A percentile compares a stretch with the other conserved stretches of the same genome.
Evolutionary conservation across 2,888 invertebrate species (phyloP).

Genomic region (Limnephilus auricula): DNA sequence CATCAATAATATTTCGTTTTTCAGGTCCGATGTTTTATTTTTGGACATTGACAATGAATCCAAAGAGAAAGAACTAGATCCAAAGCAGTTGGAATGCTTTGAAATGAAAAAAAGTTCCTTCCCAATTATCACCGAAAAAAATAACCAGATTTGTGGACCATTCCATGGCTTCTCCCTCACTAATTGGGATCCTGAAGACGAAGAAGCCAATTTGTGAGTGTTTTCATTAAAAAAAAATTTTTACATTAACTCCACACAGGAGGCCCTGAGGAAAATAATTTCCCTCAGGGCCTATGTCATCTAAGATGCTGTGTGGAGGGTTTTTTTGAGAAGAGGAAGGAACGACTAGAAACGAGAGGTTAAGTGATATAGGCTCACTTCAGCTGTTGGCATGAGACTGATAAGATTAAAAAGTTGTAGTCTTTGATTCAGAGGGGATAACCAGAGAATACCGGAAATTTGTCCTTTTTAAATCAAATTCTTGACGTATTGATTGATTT

Average conservation of each 20-base stretch:
- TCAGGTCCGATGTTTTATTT: conserved; percentile 64
- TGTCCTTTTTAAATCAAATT: too few species aligned
- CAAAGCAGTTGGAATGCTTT: conserved; percentile 49
- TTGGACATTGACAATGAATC: conserved; percentile 49
- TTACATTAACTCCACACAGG: too few species aligned
- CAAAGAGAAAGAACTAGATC: conserved; percentile 46
- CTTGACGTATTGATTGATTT: too few species aligned
- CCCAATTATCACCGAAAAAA: conserved; percentile 69
- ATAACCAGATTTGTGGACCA: conserved; percentile 78
- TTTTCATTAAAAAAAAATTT: neutral
- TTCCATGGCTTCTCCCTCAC: conserved; percentile 80
- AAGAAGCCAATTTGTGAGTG: conserved; percentile 71
- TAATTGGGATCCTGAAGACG: conserved; percentile 79
- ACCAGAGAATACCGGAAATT: too few species aligned
- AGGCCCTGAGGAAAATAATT: too few species aligned
- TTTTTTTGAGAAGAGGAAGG: too few species aligned
- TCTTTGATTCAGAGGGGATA: neutral
- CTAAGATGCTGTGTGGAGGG: too few species aligned
- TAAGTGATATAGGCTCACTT: too few species aligned
- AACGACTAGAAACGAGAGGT: too few species aligned
- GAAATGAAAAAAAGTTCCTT: conserved; percentile 68
- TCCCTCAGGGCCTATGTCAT: too few species aligned
- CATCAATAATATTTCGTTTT: neutral
- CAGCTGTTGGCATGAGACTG: neutral
- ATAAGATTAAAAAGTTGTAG: neutral